Base-by-base conservation (phyloP, 1,140 invertebrate species). In the Drosophila asahinai region DNA sequence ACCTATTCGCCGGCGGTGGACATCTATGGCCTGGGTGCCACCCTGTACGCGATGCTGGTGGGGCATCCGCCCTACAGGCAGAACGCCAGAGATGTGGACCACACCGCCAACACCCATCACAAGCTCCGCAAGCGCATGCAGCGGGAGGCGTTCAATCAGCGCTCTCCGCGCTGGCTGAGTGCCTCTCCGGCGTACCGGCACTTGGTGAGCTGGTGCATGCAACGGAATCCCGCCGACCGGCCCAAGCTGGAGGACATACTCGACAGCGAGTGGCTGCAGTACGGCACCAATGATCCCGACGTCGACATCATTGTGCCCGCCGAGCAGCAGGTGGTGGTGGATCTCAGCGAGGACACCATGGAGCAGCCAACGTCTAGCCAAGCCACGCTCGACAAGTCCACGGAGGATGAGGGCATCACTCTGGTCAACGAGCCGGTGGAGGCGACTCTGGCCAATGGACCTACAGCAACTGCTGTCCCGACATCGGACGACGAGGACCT, bases 1-100 rank as follows among this genome's bases (percentile, higher is more conserved):
- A 95, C 94, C 1, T 98, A 98, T 91, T 96, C 97, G 89, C 96
- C 98, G 90, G 96, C 96, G 75, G 98, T 97, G 94, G 97, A 98
- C 94, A 93, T 98, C 19, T 98, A 98, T 96, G 97, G 97, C 91
- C 93, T 98, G 9, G 97, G 97, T 5, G 97, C 97, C 2, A 97
- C 98, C 77, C 91, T 98, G 91, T 98, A 97, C 81, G 96, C 97
- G 2, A 97, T 98, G 96, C 91, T 98, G 3, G 96, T 96, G 76
- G 97, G 97, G 1, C 95, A 95, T 87, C 95, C 96, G 3, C 97
- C 97, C 9, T 98, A 95, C 62, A 73, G 82, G 15, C 60, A 65
- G 3, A 45, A 3, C 92, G 94, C 27, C 94, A 59, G 33, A 8
- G 84, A 89, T 27, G 19, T 25, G 17, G 74, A 72, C 2, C 84